Evolutionary conservation across 1,140 invertebrate genomes (phyloP).

Genomic region (Dermatophagoides farinae): DNA sequence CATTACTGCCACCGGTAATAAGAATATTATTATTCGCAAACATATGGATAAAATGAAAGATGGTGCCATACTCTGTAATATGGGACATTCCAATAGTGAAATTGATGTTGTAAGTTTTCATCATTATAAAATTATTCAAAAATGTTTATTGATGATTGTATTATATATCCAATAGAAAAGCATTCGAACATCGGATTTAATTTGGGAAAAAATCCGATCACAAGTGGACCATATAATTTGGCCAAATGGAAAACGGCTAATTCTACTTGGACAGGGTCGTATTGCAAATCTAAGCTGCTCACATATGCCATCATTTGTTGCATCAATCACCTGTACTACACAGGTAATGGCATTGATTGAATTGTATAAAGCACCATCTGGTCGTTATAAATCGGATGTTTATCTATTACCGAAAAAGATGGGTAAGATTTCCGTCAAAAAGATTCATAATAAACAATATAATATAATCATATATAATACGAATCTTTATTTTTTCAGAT

Average conservation of each 20-base stretch:
- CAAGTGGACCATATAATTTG: conserved; percentile 53
- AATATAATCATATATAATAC: not conserved
- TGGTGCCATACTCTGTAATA: conserved; percentile 88
- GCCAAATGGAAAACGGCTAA: conserved; percentile 30
- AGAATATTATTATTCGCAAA: conserved; percentile 79
- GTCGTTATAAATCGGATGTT: conserved; percentile 87
- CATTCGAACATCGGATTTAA: conserved; percentile 70
- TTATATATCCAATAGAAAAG: conserved; percentile 43
- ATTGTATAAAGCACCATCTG: conserved; percentile 77
- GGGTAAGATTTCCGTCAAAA: conserved; percentile 37
- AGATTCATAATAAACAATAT: not conserved
- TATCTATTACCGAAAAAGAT: conserved; percentile 95
- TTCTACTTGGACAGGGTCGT: conserved; percentile 79
- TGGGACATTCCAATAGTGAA: conserved; percentile 95
- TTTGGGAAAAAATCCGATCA: conserved; percentile 89
- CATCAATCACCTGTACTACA: conserved; percentile 80
- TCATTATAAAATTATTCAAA: not conserved
- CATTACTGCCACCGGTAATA: conserved; percentile 78
- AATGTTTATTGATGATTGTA: conserved; percentile 15
- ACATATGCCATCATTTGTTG: conserved; percentile 88
- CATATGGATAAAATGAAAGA: conserved; percentile 95
- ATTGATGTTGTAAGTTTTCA: conserved; percentile 67
- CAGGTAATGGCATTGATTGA: conserved; percentile 89
- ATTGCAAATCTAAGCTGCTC: conserved; percentile 90
- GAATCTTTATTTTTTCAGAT: conserved; percentile 35